Evolutionary conservation across 1,140 invertebrate genomes (phyloP), one percentile per base, ranked within the genome.

Genomic region (Acyrthosiphon pisum): DNA sequence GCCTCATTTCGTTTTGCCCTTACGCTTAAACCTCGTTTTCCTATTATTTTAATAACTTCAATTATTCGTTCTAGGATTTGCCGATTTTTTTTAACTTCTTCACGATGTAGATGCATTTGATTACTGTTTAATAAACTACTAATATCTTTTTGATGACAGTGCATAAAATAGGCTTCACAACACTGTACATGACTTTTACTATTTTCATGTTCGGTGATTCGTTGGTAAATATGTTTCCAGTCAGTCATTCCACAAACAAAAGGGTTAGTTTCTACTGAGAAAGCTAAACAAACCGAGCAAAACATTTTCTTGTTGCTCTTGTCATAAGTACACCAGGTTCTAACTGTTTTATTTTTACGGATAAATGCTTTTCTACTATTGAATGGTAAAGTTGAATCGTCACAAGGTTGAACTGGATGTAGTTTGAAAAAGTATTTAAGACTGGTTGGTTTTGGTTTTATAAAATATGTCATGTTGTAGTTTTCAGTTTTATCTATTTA

Each of bases 41-140:
- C 92, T 48, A 93, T 84, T n/a, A 50, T 14, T 93, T 86, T 84
- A 44, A 84, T 35, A 8, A 93, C 92, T 11, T 93, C 46, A 83
- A 93, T 86, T 23, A 93, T 86, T 84, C 92, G 30, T 89, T 50
- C n/a, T n/a, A 89, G n/a, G 11, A 89, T 35, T 37, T 30, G n/a
- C 20, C 50, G 11, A 23, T 89, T 89, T 87, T 87, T 50, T 37
- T 87, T 50, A 30, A 87, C 46, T 87, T 87, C 44, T 87, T 87
- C n/a, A 26, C 46, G 22, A 11, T 35, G 9, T n/a, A 41, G 35
- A 87, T 37, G 6, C 41, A 46, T 48, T 37, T 87, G 86, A 50
- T 87, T 50, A 48, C 23, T 48, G 46, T n/a, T 87, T 48, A 87
- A n/a, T n/a, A n/a, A n/a, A n/a, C 14, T 26, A 87, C 46, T 26